Base-by-base conservation (phyloP, 1,140 invertebrate genomes). In the Melipona quadrifasciata region DNA sequence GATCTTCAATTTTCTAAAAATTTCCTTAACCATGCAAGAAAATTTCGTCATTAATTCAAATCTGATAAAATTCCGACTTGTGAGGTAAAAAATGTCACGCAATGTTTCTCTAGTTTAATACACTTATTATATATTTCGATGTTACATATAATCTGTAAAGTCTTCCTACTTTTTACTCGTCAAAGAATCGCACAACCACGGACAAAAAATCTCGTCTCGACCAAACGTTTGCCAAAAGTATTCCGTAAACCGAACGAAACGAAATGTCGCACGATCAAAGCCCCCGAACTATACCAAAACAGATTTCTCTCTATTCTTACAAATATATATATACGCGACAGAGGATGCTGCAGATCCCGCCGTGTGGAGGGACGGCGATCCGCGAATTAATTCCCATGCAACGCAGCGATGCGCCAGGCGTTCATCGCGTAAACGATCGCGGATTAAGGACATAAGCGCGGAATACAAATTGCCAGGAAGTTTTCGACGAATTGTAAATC, bases 401-500 rank as follows among this genome's bases (percentile, higher is more conserved):
- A 61, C 64, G 65, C 19, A 11, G 65, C 65, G 65, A 19, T 67
- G 65, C 31, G 21, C 19, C 39, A 47, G 6, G 47, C 61, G 39
- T 82, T 34, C 61, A 17, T 24, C 31, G 27, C 27, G 79, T 57
- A 57, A 39, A 80, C 65, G 80, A 78, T 78, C 65, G 39, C 64
- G 75, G 70, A 75, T 73, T 58, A 67, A 55, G 70, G 74, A 34
- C 82, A 82, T 73, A 85, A 85, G 73, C 72, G 82, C 31, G 74
- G 74, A 51, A 55, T 81, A 68, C 73, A 81, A 87, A 87, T 87
- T 72, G 74, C 74, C 86, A n/a, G 64, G 87, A 81, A 75, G 74
- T 80, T 88, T 88, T 88, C 76, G 87, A 80, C 86, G 86, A 85
- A 87, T 87, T 85, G 87, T 84, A 84, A 87, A 87, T 83, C 77